A percentile compares a stretch with the other conserved stretches of the same genome.
Evolutionary conservation across 2,113 vertebrate genomes (phyloP).

Genomic region (Carassius gibelio): DNA sequence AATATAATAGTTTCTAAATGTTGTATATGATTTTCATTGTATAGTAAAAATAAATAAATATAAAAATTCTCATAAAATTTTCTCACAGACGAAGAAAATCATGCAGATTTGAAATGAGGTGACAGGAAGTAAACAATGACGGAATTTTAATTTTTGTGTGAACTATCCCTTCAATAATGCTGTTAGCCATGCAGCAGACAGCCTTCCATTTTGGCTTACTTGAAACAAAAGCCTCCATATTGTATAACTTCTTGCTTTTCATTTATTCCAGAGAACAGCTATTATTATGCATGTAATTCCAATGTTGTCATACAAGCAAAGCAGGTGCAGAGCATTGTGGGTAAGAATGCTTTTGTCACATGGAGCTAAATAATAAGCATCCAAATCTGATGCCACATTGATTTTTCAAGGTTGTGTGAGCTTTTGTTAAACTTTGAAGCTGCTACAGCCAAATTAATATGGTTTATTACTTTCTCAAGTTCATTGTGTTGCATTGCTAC

Average conservation of each 20-base stretch:
- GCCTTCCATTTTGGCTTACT: not conserved
- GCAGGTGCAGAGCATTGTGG: constrained; percentile 4
- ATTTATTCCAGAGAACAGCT: constrained; percentile 3
- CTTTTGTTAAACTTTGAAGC: constrained; percentile 3
- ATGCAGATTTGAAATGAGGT: not conserved
- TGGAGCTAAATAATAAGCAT: not conserved
- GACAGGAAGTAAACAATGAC: no score
- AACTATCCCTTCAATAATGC: not conserved
- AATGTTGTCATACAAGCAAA: not conserved
- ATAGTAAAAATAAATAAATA: not conserved
- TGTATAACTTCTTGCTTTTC: not conserved
- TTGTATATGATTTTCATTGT: not conserved
- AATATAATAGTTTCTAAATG: not conserved
- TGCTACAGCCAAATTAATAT: not conserved
- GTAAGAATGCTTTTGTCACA: not conserved
- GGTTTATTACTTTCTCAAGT: not conserved
- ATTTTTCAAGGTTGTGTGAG: constrained; percentile 18
- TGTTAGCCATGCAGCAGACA: not conserved
- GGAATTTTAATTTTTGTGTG: not conserved
- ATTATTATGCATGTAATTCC: constrained; percentile 29
- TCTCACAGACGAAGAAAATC: not conserved
- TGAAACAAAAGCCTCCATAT: not conserved
- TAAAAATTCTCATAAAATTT: not conserved
- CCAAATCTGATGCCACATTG: not conserved
- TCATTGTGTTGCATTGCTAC: not conserved